Conservation (phyloP, 2,113 vertebrate species). For the Nematolebias whitei region DNA sequence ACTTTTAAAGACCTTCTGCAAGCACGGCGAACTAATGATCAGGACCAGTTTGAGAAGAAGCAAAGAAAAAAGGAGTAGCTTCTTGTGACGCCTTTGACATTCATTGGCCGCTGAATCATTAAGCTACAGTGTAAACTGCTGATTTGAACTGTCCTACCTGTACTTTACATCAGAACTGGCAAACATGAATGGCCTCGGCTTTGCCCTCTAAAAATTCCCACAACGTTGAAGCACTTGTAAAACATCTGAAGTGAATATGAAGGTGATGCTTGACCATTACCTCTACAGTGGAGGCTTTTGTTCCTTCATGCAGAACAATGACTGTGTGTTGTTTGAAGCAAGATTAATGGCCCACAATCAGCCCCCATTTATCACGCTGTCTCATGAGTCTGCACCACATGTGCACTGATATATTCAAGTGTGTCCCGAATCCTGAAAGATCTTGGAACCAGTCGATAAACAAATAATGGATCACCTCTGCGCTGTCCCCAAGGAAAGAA, state of each 20-base stretch:
- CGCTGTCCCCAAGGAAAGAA: conserved; percentile 24
- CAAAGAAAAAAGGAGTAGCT: background rate
- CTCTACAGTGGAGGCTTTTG: conserved; percentile 16
- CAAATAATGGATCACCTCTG: conserved; percentile 53
- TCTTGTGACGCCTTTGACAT: background rate
- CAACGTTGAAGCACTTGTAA: conserved; percentile 13
- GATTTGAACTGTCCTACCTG: background rate
- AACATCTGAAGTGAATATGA: conserved; percentile 17
- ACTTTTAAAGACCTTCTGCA: too few species aligned
- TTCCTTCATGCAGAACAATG: conserved; percentile 51
- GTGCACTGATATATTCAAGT: conserved; percentile 32
- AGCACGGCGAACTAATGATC: too few species aligned
- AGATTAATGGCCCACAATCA: conserved; percentile 56
- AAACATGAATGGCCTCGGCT: background rate
- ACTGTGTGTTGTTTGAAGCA: conserved; percentile 26
- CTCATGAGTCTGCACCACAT: conserved; percentile 3
- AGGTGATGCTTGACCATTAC: conserved; percentile 19
- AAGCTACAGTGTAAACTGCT: background rate
- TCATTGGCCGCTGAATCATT: background rate
- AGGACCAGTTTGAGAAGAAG: too few species aligned
- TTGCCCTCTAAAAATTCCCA: background rate
- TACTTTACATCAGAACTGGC: background rate
- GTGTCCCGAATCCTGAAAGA: conserved; percentile 37
- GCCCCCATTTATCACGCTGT: conserved; percentile 47
- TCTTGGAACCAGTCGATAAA: conserved; percentile 34